Base-by-base conservation (phyloP, 2,888 invertebrate genomes). In the Leptopilina drosophilae region DNA sequence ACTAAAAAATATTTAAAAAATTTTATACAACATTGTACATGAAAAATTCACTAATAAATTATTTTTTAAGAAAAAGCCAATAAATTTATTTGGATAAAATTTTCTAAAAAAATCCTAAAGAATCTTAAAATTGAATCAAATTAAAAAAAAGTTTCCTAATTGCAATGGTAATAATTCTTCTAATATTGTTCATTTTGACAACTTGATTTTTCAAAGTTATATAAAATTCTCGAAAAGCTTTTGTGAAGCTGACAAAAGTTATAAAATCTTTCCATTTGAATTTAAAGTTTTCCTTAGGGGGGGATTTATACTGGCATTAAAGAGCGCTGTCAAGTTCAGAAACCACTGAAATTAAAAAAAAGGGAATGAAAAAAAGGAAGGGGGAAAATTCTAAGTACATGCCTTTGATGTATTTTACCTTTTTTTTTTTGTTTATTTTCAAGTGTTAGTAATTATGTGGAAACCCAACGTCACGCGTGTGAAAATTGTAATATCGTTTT, bases 211-310 rank as follows among this genome's bases (percentile, higher is more conserved):
- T 15, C 9, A 62, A 62, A 62, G 62, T 62, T 62, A 20, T 33
- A 33, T 62, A 15, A 62, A 62, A 62, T 62, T 62, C 20, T 62
- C 62, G 20, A 62, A 62, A 62, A 62, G 62, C 62, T 15, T 62
- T 15, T 62, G 62, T 15, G 62, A 62, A 62, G 62, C 62, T 62
- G 62, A 15, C 62, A 62, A 62, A 49, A 62, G 62, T 62, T 62
- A 62, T 62, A 62, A 62, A 62, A 62, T 62, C 62, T 62, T 62
- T 62, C 62, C 62, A 62, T 62, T 62, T 62, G 62, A 62, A 62
- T 62, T 62, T 62, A 62, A 62, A 62, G 62, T 62, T 62, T 62
- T 62, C 62, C 62, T 62, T 42, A 33, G 42, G 49, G 49, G 62
- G 20, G 62, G 15, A 9, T 62, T 20, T n/a, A 62, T 9, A 62